phyloP scores from a whole-genome alignment of 2,797 vertebrate genomes.

The Hephaestus fuliginosus region DNA sequence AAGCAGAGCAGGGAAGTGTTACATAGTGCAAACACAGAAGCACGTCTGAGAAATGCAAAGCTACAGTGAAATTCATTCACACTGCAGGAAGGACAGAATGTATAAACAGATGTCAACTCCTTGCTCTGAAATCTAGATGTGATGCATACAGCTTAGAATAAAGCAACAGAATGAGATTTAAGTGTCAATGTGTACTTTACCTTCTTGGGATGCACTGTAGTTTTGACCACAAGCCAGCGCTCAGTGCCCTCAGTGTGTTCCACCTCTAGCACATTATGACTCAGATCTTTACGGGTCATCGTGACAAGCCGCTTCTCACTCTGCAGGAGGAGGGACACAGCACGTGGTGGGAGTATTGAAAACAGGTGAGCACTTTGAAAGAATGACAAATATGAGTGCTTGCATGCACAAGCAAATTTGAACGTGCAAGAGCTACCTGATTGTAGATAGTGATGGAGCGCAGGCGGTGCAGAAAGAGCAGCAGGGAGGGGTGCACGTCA shows the following conservation, averaged over 20 bases:
- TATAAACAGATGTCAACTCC: background rate
- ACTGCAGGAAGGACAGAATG: background rate
- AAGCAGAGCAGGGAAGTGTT: constrained; percentile 40
- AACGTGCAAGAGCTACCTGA: constrained; percentile 67
- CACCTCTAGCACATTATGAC: constrained; percentile 85
- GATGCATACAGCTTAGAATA: background rate
- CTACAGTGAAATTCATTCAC: background rate
- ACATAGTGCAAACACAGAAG: constrained; percentile 24
- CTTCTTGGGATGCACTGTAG: constrained; percentile 81
- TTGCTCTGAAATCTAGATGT: constrained; percentile 18
- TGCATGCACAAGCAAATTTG: background rate
- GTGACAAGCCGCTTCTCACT: constrained; percentile 78
- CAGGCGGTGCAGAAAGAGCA: constrained; percentile 88
- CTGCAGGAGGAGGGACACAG: constrained; percentile 59
- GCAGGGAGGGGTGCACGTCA: constrained; percentile 87
- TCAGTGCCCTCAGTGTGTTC: constrained; percentile 83
- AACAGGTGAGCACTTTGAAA: background rate
- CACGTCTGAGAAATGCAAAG: constrained; percentile 8
- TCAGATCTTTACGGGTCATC: constrained; percentile 86
- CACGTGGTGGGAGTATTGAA: background rate
- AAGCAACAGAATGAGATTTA: constrained; percentile 5
- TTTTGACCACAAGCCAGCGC: constrained; percentile 88
- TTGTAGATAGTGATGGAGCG: constrained; percentile 87
- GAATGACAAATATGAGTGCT: background rate
- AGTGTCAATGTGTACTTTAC: constrained; percentile 54